These are phyloP conservation scores for Monarcha castaneiventris DNA, from an alignment of 2,113 vertebrate species.

Conservation along the genomic window DNA sequence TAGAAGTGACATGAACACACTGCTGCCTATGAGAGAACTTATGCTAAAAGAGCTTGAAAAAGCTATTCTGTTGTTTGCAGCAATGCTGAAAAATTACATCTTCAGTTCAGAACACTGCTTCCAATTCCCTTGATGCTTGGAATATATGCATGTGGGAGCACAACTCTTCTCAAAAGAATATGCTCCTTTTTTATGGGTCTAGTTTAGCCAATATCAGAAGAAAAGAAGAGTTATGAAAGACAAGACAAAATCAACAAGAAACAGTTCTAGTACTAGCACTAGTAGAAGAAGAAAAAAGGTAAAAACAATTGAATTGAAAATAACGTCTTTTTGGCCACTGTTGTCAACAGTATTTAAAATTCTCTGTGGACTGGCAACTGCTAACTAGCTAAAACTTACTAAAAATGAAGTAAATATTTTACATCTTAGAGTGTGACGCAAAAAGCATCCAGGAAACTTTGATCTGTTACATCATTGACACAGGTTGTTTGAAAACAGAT, in stretches of 20 bases:
- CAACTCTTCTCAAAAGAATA: background rate
- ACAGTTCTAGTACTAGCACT: background rate
- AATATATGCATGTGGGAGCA: background rate
- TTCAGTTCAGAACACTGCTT: background rate
- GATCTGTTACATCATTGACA: background rate
- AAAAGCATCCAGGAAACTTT: background rate
- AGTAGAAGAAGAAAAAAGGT: background rate
- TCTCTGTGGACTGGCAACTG: background rate
- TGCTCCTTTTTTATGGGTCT: background rate
- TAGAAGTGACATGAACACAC: background rate
- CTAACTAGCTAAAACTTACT: background rate
- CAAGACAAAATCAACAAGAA: background rate
- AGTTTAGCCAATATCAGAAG: background rate
- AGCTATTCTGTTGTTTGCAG: background rate
- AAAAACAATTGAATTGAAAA: background rate
- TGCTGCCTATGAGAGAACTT: background rate
- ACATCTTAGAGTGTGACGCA: background rate
- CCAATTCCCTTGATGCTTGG: background rate
- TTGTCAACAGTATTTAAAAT: background rate
- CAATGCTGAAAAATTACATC: background rate
- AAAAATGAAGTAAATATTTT: background rate
- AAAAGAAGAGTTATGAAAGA: background rate
- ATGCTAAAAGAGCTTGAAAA: background rate
- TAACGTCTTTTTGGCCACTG: background rate
- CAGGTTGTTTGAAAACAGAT: background rate